phyloP scores from a whole-genome alignment of 2,113 vertebrate species.

The Formicarius rufipectus region DNA sequence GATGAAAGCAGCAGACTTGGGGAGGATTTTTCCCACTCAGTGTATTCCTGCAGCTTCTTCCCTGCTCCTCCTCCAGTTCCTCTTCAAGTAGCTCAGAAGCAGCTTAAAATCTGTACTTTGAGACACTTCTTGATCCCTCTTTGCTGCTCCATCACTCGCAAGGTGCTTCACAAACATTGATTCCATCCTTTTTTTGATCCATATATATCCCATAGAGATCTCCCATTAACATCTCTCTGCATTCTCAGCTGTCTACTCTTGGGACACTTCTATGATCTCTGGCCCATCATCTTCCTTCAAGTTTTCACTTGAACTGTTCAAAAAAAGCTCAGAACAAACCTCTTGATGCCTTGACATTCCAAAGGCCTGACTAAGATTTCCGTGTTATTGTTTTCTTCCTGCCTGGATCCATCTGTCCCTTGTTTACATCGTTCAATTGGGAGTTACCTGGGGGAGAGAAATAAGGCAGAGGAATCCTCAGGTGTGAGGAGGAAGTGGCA shows the following conservation, averaged over 20 bases:
- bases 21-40: background rate
- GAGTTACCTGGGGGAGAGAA: background rate
- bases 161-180: background rate
- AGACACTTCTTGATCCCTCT: background rate
- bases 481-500: background rate
- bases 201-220: background rate
- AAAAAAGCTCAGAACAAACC: background rate
- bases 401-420: background rate
- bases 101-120: background rate
- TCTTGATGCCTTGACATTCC: background rate
- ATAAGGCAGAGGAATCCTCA: background rate
- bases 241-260: background rate
- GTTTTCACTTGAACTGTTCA: background rate
- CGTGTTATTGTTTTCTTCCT: conserved; percentile 31
- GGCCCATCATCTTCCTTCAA: background rate
- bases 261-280: background rate
- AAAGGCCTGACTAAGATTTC: conserved; percentile 7
- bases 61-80: background rate
- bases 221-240: fast-evolving
- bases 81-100: background rate
- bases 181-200: background rate
- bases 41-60: background rate
- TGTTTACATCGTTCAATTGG: background rate
- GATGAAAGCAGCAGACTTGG: background rate
- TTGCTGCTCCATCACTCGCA: background rate